These are phyloP conservation scores for Cyrtodaria siliqua DNA, from an alignment of 2,888 invertebrate genomes.

Conservation along the genomic window DNA sequence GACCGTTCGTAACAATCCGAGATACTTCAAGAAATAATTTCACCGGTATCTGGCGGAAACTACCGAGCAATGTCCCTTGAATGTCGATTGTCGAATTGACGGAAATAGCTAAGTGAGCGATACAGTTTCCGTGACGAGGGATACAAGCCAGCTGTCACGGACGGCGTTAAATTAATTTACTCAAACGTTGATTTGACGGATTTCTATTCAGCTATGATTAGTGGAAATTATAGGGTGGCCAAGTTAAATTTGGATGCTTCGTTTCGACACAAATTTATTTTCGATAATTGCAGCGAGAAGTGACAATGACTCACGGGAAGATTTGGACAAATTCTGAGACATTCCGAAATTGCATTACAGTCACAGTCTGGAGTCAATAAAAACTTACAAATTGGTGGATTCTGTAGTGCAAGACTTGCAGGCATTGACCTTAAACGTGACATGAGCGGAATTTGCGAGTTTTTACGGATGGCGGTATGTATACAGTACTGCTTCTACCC, in stretches of 20 bases:
- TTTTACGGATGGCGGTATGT: no score
- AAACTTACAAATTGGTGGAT: no score
- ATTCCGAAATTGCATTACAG: constrained; percentile 5
- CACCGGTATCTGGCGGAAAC: no score
- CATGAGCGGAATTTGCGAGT: no score
- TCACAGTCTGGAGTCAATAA: neutral
- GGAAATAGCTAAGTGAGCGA: constrained; percentile 14
- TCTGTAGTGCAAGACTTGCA: no score
- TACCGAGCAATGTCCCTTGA: no score
- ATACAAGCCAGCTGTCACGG: constrained; percentile 34
- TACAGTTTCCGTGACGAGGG: constrained; percentile 11
- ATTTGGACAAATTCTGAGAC: neutral
- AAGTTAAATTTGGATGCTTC: constrained; percentile 42
- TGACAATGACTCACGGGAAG: constrained; percentile 26
- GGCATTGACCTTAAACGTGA: no score
- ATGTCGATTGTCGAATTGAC: no score
- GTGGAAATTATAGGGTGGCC: constrained; percentile 53
- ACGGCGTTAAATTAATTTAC: constrained; percentile 62
- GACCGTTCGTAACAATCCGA: no score
- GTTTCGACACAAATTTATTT: constrained; percentile 41
- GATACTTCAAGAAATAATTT: no score
- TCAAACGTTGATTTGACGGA: constrained; percentile 51
- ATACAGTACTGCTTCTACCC: no score
- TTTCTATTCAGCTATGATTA: constrained; percentile 56
- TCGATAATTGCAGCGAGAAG: constrained; percentile 34